phyloP scores from a whole-genome alignment of 1,140 invertebrate genomes.

The Acromyrmex charruanus region DNA sequence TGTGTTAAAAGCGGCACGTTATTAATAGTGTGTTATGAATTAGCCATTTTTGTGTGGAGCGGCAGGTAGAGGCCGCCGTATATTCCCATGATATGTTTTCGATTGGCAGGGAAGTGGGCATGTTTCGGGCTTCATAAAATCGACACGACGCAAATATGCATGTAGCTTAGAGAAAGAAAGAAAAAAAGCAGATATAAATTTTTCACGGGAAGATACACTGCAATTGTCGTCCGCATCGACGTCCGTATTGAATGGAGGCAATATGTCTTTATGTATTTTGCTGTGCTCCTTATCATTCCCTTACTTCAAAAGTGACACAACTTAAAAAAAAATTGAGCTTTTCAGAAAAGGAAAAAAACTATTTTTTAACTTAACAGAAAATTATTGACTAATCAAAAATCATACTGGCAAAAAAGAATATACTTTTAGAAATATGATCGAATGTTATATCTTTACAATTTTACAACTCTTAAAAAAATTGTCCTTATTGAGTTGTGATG shows the following conservation, averaged over 20 bases:
- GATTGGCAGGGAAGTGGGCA: conserved; percentile 38
- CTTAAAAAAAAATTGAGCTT: no score
- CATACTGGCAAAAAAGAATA: no score
- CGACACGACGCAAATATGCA: neutral
- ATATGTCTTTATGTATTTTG: neutral
- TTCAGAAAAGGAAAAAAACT: no score
- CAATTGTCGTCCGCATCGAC: neutral
- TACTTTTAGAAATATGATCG: no score
- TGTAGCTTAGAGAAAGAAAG: neutral
- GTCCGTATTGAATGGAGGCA: neutral
- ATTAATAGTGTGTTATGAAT: conserved; percentile 79
- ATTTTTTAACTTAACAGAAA: no score
- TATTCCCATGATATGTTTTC: conserved; percentile 47
- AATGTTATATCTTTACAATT: no score
- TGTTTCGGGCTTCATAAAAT: conserved; percentile 34
- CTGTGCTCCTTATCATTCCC: neutral
- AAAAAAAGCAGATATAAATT: conserved; percentile 7
- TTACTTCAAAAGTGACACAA: no score
- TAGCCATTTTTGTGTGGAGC: conserved; percentile 66
- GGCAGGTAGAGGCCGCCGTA: conserved; percentile 59
- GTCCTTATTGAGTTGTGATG: no score
- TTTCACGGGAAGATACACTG: neutral
- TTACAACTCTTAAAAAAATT: no score
- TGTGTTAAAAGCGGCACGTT: conserved; percentile 67
- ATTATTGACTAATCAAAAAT: no score